phyloP scores from a whole-genome alignment of 1,140 invertebrate genomes.

The Linepithema humile region DNA sequence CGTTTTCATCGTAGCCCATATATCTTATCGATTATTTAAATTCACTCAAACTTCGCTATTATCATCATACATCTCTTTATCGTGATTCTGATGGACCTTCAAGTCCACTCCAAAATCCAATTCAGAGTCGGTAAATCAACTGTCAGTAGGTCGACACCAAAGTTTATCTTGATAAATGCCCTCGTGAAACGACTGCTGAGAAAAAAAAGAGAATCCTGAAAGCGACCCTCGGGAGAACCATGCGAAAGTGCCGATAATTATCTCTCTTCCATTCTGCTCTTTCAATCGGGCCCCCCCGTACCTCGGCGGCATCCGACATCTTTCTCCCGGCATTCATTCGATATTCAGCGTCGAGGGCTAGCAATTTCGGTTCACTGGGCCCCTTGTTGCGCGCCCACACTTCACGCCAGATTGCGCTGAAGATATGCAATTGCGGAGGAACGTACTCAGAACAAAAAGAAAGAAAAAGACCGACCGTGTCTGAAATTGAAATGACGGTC shows the following conservation, averaged over 20 bases:
- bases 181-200: not conserved
- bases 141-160: slow-evolving; percentile 42
- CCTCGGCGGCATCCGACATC: slow-evolving; percentile 6
- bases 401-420: not conserved
- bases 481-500: slow-evolving; percentile 37
- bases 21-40: slow-evolving; percentile 1
- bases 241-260: slow-evolving; percentile 42
- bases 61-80: slow-evolving; percentile 25
- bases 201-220: slow-evolving; percentile 5
- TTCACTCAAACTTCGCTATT: not conserved
- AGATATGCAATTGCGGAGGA: not conserved
- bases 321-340: slow-evolving; percentile 38
- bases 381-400: slow-evolving; percentile 20
- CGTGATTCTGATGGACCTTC: slow-evolving; percentile 7
- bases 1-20: not conserved
- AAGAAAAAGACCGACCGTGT: slow-evolving; percentile 5
- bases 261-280: slow-evolving; percentile 17
- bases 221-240: slow-evolving; percentile 23
- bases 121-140: slow-evolving; percentile 54
- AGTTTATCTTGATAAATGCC: slow-evolving; percentile 56
- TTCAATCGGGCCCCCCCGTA: not conserved
- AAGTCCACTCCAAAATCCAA: slow-evolving; percentile 31
- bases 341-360: slow-evolving; percentile 2
- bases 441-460: not conserved
- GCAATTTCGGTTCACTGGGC: slow-evolving; percentile 20